Evolutionary conservation across 2,888 invertebrate genomes (phyloP).

Genomic region (Rhyacophila evoluta): DNA sequence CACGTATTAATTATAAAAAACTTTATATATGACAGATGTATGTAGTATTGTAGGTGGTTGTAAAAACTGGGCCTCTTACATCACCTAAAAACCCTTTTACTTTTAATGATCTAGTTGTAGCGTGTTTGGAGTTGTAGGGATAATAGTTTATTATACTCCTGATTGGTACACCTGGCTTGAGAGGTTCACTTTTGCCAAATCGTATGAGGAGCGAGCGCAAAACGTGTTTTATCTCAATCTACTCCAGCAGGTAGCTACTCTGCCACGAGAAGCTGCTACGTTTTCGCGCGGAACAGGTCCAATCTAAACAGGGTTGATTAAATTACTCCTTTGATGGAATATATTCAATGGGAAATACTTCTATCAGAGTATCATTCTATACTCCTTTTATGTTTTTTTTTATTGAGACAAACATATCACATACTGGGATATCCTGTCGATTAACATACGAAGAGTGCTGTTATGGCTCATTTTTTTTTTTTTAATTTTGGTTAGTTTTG

Average conservation of each 20-base stretch:
- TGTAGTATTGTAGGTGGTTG: no score
- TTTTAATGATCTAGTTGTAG: background rate
- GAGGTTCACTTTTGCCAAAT: background rate
- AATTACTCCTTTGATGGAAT: slow-evolving; percentile 2
- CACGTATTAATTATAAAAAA: no score
- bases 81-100: background rate
- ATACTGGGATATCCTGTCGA: no score
- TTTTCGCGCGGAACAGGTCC: background rate
- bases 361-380: background rate
- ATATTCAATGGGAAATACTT: background rate
- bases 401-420: no score
- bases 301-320: slow-evolving; percentile 14
- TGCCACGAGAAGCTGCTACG: background rate
- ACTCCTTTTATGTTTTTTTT: background rate
- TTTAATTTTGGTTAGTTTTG: no score
- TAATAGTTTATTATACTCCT: background rate
- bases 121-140: background rate
- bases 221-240: slow-evolving; percentile 20
- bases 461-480: no score
- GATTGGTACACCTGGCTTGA: background rate
- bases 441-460: no score
- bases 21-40: no score
- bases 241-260: background rate
- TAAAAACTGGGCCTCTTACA: no score
- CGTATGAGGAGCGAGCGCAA: background rate